These are phyloP conservation scores for Harmothoe impar DNA, from an alignment of 2,888 invertebrate species.

Conservation along the genomic window DNA sequence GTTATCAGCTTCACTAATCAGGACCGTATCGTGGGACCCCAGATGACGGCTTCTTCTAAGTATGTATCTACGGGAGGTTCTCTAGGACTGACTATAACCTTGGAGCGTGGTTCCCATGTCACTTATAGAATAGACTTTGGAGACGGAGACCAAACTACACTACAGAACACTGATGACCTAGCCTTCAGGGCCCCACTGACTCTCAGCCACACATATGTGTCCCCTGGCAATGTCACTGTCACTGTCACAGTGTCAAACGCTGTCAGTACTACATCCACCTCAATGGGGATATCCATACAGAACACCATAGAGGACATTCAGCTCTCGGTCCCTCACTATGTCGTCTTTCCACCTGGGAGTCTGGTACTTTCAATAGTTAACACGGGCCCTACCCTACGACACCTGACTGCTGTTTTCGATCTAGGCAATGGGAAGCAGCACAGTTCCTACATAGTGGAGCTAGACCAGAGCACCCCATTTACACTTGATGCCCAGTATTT, in stretches of 20 bases:
- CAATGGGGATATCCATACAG: not conserved
- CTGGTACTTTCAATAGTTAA: not conserved
- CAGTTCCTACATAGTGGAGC: not conserved
- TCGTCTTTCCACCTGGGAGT: conserved; percentile 44
- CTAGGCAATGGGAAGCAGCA: conserved; percentile 1
- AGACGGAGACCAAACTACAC: not conserved
- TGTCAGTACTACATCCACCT: not conserved
- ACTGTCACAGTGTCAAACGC: conserved; percentile 2
- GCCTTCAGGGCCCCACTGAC: conserved; percentile 37
- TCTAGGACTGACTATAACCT: not conserved
- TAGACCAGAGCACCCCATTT: not conserved
- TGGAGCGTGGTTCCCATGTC: conserved; percentile 38
- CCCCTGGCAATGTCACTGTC: conserved; percentile 15
- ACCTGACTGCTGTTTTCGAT: not conserved
- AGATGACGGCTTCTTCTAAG: not conserved
- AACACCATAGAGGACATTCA: not conserved
- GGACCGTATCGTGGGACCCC: not conserved
- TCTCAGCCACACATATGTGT: conserved; percentile 1
- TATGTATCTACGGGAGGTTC: not conserved
- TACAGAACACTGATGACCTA: not conserved
- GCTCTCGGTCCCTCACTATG: not conserved
- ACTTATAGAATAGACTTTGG: conserved; percentile 10
- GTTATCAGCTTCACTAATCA: conserved; percentile 28
- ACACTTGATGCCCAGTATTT: not conserved
- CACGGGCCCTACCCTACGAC: not conserved